These are phyloP conservation scores for Mixornis gularis DNA, from an alignment of 2,113 vertebrate species.

Conservation along the genomic window DNA sequence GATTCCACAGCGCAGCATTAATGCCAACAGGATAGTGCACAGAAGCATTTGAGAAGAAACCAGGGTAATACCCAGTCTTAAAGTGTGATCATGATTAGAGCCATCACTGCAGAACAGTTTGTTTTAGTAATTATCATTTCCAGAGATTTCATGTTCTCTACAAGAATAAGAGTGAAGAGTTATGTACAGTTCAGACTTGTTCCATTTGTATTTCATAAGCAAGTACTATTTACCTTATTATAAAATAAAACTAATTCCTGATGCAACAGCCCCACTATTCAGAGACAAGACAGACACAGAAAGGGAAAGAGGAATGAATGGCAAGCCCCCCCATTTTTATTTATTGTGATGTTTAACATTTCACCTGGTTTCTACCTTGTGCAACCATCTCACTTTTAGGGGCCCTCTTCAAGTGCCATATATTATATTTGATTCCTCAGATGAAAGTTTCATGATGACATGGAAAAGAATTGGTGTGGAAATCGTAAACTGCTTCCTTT, in stretches of 20 bases:
- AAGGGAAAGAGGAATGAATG: not conserved
- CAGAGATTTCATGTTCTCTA: not conserved
- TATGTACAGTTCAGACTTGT: not conserved
- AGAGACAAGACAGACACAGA: not conserved
- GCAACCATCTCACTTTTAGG: not conserved
- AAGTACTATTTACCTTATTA: not conserved
- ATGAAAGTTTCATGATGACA: not conserved
- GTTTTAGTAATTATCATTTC: not conserved
- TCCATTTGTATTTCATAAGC: not conserved
- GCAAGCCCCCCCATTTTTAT: accelerated
- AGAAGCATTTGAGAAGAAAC: not conserved
- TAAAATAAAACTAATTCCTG: not conserved
- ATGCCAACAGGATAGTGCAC: accelerated
- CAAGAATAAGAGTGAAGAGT: not conserved
- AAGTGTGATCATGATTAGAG: not conserved
- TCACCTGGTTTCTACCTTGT: not conserved
- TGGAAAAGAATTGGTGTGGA: not conserved
- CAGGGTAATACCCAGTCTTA: not conserved
- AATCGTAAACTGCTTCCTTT: not conserved
- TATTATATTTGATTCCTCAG: not conserved
- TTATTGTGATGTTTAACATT: not conserved
- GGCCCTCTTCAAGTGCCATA: not conserved
- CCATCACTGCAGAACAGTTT: not conserved
- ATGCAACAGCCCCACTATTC: not conserved
- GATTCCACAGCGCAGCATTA: not conserved